Evolutionary conservation across 2,797 vertebrate species (phyloP), one percentile per base, ranked within the genome.

Genomic region (Pterois miles): DNA sequence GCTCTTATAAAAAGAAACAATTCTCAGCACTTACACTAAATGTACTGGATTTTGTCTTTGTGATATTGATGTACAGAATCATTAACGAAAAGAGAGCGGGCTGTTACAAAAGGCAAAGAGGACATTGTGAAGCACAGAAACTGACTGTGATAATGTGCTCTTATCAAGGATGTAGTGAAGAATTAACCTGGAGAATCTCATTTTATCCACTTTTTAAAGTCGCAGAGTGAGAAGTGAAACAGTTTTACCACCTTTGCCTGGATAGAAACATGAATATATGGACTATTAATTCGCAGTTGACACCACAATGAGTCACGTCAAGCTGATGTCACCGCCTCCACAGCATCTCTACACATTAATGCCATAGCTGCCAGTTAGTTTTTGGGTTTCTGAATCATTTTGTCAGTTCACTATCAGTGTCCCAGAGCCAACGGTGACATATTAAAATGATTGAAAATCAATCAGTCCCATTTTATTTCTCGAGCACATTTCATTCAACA

Each of bases 91-190:
- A 7, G n/a, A 58, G 66, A 76, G 50, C 12, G 5, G 69, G 56
- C 74, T 66, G 65, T 74, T 74, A 34, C n/a, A 64, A 53, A 62
- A 84, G 67, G 79, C 76, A 82, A 80, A 50, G 62, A 81, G 64
- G 57, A 58, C 59, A 66, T 4, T 57, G 70, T 57, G 33, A 54
- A 43, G 65, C 20, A 25, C 9, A 67, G 40, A 81, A 69, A 33
- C 9, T 3, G 33, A 31, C 13, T 5, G 53, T 9, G 48, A 65
- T 72, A 76, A 63, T 13, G 4, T 3, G 0, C 9, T 58, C 36
- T 81, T 84, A 87, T 88, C 83, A 67, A 23, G 23, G 33, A 72
- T 5, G 5, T 12, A 48, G 82, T 65, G 70, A 84, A 84, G 82
- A 76, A 80, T 86, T 84, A 83, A 89, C 72, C 53, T 4, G 65